Base-by-base conservation (phyloP, 2,797 vertebrate genomes). In the Notamacropus eugenii region DNA sequence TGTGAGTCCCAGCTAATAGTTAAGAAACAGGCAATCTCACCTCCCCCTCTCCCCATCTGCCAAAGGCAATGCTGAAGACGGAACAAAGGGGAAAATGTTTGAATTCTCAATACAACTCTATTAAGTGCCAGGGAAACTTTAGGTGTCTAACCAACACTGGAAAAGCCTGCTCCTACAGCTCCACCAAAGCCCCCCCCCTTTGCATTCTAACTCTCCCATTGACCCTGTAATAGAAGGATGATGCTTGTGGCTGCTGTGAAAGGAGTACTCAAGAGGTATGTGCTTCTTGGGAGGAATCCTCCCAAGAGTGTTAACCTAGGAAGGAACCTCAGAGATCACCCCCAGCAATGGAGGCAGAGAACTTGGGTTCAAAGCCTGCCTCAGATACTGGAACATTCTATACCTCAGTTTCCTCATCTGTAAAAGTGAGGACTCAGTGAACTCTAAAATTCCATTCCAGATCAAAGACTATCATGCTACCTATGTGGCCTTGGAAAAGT, bases 101-200 rank as follows among this genome's bases (percentile, higher is more conserved):
- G 95, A 93, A 95, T 97, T 97, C 98, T 97, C 96, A 87, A 93
- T 58, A 93, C 28, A 97, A 96, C 97, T 95, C 96, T 50, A n/a
- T 94, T 97, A 93, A 27, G 74, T 9, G 11, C 92, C 54, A 58
- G 94, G 93, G 96, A 96, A 96, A 96, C 97, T 31, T n/a, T 92
- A n/a, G 9, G 40, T 91, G 93, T 93, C n/a, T 93, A 94, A 90
- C 31, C 92, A 90, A 92, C 56, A 55, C 93, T 58, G 58, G 93
- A 96, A 67, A 96, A 40, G 90, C 74, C 8, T 1, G 40, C 54
- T 22, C n/a, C 9, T 29, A 59, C 13, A 54, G 34, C 27, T 16
- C 94, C 74, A 59, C 95, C 55, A 59, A 96, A 92, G 46, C 62
- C 29, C n/a, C 46, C 46, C 67, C 74, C 91, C 59, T n/a, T 55